Conservation (phyloP, 2,888 invertebrate species). For the Polydesmus complanatus region DNA sequence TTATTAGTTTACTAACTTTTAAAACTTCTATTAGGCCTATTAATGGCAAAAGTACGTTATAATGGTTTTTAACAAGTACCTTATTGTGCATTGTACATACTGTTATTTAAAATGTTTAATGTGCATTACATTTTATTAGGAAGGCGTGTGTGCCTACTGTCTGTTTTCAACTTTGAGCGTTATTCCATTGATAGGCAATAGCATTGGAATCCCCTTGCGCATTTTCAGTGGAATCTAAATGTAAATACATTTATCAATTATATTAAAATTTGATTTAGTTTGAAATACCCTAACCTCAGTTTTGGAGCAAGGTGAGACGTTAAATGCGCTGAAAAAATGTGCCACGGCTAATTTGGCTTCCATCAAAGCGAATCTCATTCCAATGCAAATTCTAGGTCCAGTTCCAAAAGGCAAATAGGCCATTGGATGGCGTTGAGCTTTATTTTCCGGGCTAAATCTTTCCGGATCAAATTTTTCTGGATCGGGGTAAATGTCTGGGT, state of each 20-base stretch:
- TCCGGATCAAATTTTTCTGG: constrained; percentile 16
- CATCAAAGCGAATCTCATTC: constrained; percentile 24
- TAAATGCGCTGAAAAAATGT: constrained; percentile 22
- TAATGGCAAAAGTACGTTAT: no score
- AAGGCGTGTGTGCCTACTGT: no score
- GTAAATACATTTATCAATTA: not conserved
- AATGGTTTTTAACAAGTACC: no score
- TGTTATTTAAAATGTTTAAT: no score
- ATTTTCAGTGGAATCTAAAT: constrained; percentile 6
- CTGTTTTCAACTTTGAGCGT: constrained; percentile 2
- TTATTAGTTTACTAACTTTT: no score
- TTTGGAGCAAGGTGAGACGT: constrained; percentile 11
- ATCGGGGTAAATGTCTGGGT: constrained; percentile 13
- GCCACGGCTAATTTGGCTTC: constrained; percentile 24
- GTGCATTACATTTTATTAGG: no score
- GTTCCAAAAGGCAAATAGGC: constrained; percentile 25
- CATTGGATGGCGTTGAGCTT: constrained; percentile 21
- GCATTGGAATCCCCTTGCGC: not conserved
- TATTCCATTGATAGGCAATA: constrained; percentile 4
- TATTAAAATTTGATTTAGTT: not conserved
- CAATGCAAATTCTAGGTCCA: constrained; percentile 24
- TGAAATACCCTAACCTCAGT: constrained; percentile 15
- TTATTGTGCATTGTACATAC: no score
- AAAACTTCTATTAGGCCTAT: no score
- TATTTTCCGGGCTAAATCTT: constrained; percentile 21